These are phyloP conservation scores for Chironomus tentans DNA, from an alignment of 2,888 invertebrate genomes.

Conservation along the genomic window DNA sequence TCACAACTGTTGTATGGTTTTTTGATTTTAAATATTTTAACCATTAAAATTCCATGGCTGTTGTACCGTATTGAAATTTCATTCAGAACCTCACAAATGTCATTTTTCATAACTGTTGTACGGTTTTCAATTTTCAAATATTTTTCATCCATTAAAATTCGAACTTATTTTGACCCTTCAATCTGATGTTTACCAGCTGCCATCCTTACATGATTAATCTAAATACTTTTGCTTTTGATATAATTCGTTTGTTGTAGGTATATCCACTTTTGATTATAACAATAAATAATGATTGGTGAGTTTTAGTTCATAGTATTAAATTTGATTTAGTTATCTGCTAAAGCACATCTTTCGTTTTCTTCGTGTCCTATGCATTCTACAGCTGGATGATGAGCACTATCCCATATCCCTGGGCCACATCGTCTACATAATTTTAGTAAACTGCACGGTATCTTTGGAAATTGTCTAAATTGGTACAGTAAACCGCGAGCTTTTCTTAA, in stretches of 20 bases:
- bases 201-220: too few species aligned
- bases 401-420: slow-evolving; percentile 92
- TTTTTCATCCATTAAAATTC: too few species aligned
- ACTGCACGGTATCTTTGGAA: slow-evolving; percentile 80
- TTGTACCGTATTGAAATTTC: too few species aligned
- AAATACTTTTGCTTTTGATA: background rate
- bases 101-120: too few species aligned
- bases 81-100: too few species aligned
- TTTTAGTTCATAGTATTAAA: background rate
- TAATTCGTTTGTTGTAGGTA: background rate
- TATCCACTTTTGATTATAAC: background rate
- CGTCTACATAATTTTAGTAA: slow-evolving; percentile 77
- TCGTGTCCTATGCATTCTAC: slow-evolving; percentile 72
- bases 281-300: background rate
- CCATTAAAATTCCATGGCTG: too few species aligned
- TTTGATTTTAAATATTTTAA: too few species aligned
- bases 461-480: slow-evolving; percentile 80
- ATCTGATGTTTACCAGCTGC: too few species aligned
- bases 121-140: too few species aligned
- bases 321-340: slow-evolving; percentile 38
- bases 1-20: too few species aligned
- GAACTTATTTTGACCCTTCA: too few species aligned
- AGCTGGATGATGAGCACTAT: slow-evolving; percentile 79
- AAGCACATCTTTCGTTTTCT: slow-evolving; percentile 47
- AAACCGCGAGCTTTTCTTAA: slow-evolving; percentile 86